Conservation (phyloP, 2,113 vertebrate genomes). For the Chascanopsetta lugubris region DNA sequence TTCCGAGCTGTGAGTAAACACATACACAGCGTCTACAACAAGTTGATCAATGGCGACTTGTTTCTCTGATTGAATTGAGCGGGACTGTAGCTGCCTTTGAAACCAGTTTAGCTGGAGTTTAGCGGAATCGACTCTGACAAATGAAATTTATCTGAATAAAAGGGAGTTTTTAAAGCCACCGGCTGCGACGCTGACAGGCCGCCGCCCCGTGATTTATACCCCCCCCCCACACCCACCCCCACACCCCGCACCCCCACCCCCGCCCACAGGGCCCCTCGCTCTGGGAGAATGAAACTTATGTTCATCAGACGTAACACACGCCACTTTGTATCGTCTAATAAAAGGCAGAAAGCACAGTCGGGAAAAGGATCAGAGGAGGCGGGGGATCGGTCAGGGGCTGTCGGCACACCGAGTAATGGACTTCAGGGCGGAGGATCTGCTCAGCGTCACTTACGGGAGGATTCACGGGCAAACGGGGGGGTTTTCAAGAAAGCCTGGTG, state of each 20-base stretch:
- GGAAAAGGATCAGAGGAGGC: conserved; percentile 38
- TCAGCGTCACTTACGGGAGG: not conserved
- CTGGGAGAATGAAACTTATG: conserved; percentile 55
- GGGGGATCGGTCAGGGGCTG: conserved; percentile 48
- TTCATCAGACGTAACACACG: conserved; percentile 65
- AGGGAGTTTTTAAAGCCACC: conserved; percentile 76
- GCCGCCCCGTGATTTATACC: conserved; percentile 80
- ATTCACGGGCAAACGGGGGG: not conserved
- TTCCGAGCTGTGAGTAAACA: conserved; percentile 63
- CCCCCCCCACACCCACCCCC: conserved; percentile 56
- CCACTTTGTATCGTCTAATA: conserved; percentile 69
- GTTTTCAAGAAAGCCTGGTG: not conserved
- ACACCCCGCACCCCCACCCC: conserved; percentile 61
- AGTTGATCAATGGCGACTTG: conserved; percentile 82
- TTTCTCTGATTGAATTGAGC: conserved; percentile 74
- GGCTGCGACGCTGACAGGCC: conserved; percentile 76
- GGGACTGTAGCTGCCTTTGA: conserved; percentile 73
- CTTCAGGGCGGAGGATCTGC: too few relatives aligned
- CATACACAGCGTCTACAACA: conserved; percentile 73
- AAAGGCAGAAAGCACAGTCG: conserved; percentile 60
- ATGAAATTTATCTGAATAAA: conserved; percentile 84
- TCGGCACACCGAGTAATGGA: conserved; percentile 30
- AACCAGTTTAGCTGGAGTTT: conserved; percentile 80
- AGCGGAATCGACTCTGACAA: conserved; percentile 80
- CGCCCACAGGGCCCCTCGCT: conserved; percentile 52